Conservation (phyloP, 2,113 vertebrate species). For the Alectura lathami region DNA sequence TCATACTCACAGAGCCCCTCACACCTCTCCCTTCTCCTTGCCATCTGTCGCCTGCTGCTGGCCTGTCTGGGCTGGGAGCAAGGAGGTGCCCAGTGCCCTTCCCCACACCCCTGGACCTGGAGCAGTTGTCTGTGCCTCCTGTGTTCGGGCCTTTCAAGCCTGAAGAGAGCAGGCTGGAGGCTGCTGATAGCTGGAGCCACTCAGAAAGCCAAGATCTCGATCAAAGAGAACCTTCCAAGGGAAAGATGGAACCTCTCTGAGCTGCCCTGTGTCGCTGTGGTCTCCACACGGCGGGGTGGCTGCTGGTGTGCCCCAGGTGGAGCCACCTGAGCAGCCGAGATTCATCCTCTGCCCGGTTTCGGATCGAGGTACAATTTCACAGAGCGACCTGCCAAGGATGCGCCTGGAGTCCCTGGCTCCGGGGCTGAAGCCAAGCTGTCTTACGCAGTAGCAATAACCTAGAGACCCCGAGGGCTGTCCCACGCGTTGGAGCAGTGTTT, state of each 20-base stretch:
- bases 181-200: not conserved
- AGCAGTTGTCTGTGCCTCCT: accelerated
- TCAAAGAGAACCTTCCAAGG: not conserved
- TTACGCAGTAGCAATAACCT: conserved; percentile 34
- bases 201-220: not conserved
- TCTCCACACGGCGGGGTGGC: not conserved
- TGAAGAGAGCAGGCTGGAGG: not conserved
- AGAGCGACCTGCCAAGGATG: not conserved
- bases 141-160: accelerated
- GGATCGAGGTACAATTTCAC: not conserved
- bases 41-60: accelerated
- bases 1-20: not conserved
- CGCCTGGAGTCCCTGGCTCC: not conserved
- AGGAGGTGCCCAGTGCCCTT: not conserved
- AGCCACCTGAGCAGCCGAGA: not conserved
- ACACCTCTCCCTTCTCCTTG: not conserved
- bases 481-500: not conserved
- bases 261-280: not conserved
- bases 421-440: not conserved
- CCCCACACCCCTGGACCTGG: accelerated
- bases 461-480: not conserved
- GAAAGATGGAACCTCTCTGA: not conserved
- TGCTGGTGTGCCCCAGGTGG: not conserved
- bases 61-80: not conserved
- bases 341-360: not conserved